A percentile compares a stretch with the other conserved stretches of the same genome.
Evolutionary conservation across 2,797 vertebrate species (phyloP).

Genomic region (Parotocinclus haroldoi): DNA sequence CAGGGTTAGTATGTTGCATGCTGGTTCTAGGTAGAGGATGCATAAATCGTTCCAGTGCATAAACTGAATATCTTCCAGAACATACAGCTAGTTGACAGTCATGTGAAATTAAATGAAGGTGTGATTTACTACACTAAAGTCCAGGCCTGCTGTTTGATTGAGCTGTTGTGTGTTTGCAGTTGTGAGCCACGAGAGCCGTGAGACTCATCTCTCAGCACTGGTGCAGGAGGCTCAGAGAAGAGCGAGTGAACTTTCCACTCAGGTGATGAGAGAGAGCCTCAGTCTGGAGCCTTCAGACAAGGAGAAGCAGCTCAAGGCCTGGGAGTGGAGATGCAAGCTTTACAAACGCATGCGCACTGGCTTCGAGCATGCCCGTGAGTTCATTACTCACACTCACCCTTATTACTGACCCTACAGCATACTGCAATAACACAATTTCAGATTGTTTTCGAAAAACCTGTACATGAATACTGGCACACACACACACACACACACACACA

Average conservation of each 20-base stretch:
- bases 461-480: no score
- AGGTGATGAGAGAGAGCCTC: slow-evolving; percentile 76
- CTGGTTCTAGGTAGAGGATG: no score
- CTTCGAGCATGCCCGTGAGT: slow-evolving; percentile 89
- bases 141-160: slow-evolving; percentile 3
- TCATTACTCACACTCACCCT: slow-evolving; percentile 4
- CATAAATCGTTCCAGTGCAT: no score
- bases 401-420: not conserved
- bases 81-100: no score
- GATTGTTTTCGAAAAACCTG: no score
- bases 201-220: slow-evolving; percentile 75
- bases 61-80: no score
- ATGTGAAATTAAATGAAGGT: slow-evolving; percentile 5
- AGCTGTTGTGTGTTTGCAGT: slow-evolving; percentile 63
- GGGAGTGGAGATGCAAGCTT: slow-evolving; percentile 89
- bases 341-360: slow-evolving; percentile 89
- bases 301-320: slow-evolving; percentile 84
- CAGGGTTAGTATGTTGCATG: no score
- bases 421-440: not conserved
- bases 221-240: slow-evolving; percentile 85
- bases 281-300: slow-evolving; percentile 79
- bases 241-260: slow-evolving; percentile 76
- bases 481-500: not conserved
- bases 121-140: not conserved
- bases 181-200: slow-evolving; percentile 79